Conservation (phyloP, 2,888 invertebrate species). For the Biston stratarius region DNA sequence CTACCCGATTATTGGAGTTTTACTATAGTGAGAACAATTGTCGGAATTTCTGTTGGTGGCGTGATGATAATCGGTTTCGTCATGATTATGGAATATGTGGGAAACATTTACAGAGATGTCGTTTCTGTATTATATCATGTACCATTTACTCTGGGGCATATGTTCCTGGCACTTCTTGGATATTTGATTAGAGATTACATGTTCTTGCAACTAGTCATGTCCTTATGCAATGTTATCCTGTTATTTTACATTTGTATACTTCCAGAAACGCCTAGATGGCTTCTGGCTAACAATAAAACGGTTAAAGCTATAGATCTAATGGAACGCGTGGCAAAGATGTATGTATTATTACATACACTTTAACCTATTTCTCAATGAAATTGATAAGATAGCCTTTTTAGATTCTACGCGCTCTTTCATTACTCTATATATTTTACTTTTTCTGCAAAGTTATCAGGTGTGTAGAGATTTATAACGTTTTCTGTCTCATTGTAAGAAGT, state of each 20-base stretch:
- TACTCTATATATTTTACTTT: no score
- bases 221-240: slow-evolving; percentile 84
- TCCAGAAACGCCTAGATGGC: slow-evolving; percentile 93
- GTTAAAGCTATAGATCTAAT: slow-evolving; percentile 88
- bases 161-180: slow-evolving; percentile 86
- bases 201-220: slow-evolving; percentile 88
- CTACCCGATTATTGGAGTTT: slow-evolving; percentile 88
- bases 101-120: slow-evolving; percentile 77
- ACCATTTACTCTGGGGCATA: slow-evolving; percentile 89
- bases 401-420: no score
- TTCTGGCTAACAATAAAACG: slow-evolving; percentile 88
- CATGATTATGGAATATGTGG: slow-evolving; percentile 88
- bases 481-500: no score
- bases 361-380: no score
- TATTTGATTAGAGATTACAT: slow-evolving; percentile 89
- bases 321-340: slow-evolving; percentile 87
- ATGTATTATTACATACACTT: slow-evolving; percentile 42
- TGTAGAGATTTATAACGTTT: no score
- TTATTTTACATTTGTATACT: slow-evolving; percentile 89
- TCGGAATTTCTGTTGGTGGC: slow-evolving; percentile 92
- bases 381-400: no score
- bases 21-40: slow-evolving; percentile 88
- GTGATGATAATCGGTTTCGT: slow-evolving; percentile 88
- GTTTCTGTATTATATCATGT: slow-evolving; percentile 88
- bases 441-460: no score